Evolutionary conservation across 2,113 vertebrate genomes (phyloP).

Genomic region (Cyprinodon tularosa): DNA sequence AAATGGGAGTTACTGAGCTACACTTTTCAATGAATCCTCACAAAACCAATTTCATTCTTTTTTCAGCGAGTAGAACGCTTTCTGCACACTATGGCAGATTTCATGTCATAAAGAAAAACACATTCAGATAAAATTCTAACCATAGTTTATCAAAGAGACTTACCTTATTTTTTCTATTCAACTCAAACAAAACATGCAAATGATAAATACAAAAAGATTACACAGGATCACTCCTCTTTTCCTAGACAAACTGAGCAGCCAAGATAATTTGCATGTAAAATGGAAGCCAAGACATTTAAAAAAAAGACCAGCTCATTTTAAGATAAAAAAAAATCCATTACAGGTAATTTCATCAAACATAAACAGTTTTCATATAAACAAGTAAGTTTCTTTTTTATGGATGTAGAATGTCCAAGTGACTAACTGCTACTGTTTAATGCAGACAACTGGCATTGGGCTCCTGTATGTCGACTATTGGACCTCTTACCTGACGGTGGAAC

Average conservation of each 20-base stretch:
- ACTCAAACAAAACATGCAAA: neutral
- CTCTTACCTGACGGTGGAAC: conserved; percentile 94
- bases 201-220: neutral
- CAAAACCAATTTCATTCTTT: conserved; percentile 40
- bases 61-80: conserved; percentile 6
- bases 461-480: neutral
- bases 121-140: neutral
- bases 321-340: no score
- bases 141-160: neutral
- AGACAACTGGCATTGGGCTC: neutral
- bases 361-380: neutral
- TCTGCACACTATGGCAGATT: conserved; percentile 8
- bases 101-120: conserved; percentile 1
- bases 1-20: neutral
- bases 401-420: neutral
- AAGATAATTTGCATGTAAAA: conserved; percentile 25
- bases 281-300: neutral
- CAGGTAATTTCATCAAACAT: neutral
- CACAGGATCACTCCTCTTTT: neutral
- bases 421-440: neutral
- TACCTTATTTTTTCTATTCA: neutral
- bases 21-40: conserved; percentile 30
- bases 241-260: neutral
- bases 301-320: no score
- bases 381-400: neutral